Evolutionary conservation across 2,797 vertebrate species (phyloP).

Genomic region (Pelobates cultripes): DNA sequence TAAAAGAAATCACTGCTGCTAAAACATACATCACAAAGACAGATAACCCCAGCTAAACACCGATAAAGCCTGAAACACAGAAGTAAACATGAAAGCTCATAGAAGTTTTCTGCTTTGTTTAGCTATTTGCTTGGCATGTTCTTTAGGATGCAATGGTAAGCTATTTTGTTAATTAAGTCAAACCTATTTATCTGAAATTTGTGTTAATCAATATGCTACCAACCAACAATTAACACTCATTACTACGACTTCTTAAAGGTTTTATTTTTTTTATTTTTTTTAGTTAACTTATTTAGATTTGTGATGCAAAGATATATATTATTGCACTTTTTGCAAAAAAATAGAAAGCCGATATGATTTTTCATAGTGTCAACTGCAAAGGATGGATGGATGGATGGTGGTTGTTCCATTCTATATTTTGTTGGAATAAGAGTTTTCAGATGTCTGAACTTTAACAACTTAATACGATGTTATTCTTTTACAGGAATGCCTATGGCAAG

Average conservation of each 20-base stretch:
- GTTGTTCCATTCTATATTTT: too few species aligned
- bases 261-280: too few species aligned
- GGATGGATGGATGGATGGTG: too few species aligned
- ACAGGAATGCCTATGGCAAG: conserved; percentile 23
- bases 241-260: too few species aligned
- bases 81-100: conserved; percentile 21
- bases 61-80: neutral
- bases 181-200: too few species aligned
- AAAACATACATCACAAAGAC: conserved; percentile 12
- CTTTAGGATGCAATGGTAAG: conserved; percentile 36
- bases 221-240: too few species aligned
- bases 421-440: too few species aligned
- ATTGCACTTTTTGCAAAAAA: too few species aligned
- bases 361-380: too few species aligned
- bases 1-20: conserved; percentile 24
- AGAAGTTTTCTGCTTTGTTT: conserved; percentile 10
- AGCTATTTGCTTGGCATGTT: conserved; percentile 31
- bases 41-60: conserved; percentile 5
- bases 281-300: neutral
- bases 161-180: neutral
- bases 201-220: too few species aligned
- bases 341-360: too few species aligned
- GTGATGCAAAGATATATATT: neutral
- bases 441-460: too few species aligned
- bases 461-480: neutral